Percentiles rank a stretch among this genome's conserved stretches.
phyloP scores from a whole-genome alignment of 2,113 vertebrate species.

The Trachemys scripta region DNA sequence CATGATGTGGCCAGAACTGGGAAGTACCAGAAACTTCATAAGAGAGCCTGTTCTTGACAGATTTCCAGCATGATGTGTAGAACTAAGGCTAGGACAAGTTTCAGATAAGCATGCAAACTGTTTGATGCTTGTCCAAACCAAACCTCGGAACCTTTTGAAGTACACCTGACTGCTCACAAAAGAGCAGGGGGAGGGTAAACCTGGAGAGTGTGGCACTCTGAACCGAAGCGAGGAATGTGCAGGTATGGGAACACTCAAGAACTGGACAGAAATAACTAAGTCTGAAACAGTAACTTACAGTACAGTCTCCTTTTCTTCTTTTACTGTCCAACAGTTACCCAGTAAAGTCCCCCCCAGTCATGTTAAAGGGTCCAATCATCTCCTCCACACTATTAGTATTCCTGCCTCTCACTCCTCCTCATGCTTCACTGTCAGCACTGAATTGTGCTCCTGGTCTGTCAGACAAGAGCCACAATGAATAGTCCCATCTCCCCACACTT shows the following conservation, averaged over 20 bases:
- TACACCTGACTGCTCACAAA: accelerated
- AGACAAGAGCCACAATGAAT: not conserved
- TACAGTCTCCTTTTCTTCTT: conserved; percentile 4
- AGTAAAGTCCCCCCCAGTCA: not conserved
- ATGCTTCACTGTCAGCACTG: not conserved
- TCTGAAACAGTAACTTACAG: not conserved
- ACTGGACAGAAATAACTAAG: not conserved
- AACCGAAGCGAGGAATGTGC: not conserved
- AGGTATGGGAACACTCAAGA: not conserved
- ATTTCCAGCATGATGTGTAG: not conserved
- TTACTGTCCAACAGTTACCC: not conserved
- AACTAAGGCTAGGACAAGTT: not conserved
- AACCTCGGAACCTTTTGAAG: not conserved
- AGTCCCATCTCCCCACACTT: not conserved
- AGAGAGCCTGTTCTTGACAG: not conserved
- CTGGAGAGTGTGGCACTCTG: not conserved
- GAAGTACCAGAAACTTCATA: not conserved
- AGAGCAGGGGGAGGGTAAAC: not conserved
- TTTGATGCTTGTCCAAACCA: not conserved
- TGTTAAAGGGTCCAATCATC: accelerated
- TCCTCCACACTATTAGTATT: accelerated
- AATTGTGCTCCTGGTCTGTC: not conserved
- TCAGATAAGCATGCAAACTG: not conserved
- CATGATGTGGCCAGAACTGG: not conserved
- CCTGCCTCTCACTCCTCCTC: not conserved